Evolutionary conservation across 2,888 invertebrate species (phyloP).

Genomic region (Monopis laevigella): DNA sequence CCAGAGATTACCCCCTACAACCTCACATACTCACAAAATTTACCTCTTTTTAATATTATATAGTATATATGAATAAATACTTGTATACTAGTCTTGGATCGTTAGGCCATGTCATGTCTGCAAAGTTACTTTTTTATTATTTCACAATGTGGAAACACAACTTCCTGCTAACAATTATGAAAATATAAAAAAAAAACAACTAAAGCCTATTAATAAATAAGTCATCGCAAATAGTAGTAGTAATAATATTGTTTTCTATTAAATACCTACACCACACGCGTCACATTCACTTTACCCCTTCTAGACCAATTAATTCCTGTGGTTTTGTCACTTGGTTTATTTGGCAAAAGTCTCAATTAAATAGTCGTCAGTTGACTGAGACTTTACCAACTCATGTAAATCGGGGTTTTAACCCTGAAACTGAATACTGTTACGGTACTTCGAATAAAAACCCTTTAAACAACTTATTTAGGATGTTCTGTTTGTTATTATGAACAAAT

Average conservation of each 20-base stretch:
- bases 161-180: not conserved
- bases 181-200: not conserved
- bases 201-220: constrained; percentile 1
- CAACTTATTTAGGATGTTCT: not conserved
- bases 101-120: not conserved
- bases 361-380: constrained; percentile 7
- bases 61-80: not conserved
- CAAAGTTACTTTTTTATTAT: not conserved
- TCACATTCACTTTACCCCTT: too few relatives aligned
- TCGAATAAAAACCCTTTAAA: not conserved
- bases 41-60: too few relatives aligned
- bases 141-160: not conserved
- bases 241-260: too few relatives aligned
- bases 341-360: constrained; percentile 5
- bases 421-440: not conserved
- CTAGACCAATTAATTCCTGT: too few relatives aligned
- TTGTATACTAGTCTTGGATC: too few relatives aligned
- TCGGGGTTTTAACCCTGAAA: not conserved
- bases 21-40: too few relatives aligned
- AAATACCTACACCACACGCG: too few relatives aligned
- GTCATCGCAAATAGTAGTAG: not conserved
- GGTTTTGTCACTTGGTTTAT: constrained; percentile 2
- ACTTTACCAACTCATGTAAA: not conserved
- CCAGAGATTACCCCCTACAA: too few relatives aligned
- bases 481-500: too few relatives aligned